Evolutionary conservation across 2,113 vertebrate genomes (phyloP).

Genomic region (Corythornis cristatus): DNA sequence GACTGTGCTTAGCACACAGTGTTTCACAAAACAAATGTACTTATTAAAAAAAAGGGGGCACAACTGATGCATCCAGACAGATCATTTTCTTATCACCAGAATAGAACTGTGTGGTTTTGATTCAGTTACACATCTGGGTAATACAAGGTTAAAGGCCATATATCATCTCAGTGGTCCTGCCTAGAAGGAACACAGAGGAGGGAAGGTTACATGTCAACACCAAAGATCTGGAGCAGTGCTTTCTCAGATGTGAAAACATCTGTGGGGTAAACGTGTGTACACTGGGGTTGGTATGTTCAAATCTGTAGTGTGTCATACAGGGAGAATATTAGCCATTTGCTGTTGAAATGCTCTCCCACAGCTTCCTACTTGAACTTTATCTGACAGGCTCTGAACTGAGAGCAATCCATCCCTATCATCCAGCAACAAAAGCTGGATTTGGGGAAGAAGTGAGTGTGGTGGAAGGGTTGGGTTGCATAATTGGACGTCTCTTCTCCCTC

Average conservation of each 20-base stretch:
- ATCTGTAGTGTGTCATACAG: neutral
- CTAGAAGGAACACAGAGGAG: constrained; percentile 64
- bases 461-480: constrained; percentile 71
- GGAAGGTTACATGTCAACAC: constrained; percentile 28
- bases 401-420: constrained; percentile 67
- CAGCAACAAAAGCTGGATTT: constrained; percentile 78
- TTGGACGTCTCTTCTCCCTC: constrained; percentile 79
- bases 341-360: constrained; percentile 52
- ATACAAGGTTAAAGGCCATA: neutral
- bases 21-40: neutral
- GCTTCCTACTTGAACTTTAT: constrained; percentile 54
- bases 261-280: neutral
- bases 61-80: constrained; percentile 57
- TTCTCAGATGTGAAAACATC: constrained; percentile 60
- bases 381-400: constrained; percentile 59
- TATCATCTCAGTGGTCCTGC: constrained; percentile 63
- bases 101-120: neutral
- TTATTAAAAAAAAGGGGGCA: constrained; percentile 26
- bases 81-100: constrained; percentile 4
- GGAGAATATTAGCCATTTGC: constrained; percentile 51
- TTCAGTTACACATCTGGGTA: neutral
- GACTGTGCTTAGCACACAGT: neutral
- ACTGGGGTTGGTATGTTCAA: neutral
- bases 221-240: constrained; percentile 51
- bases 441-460: constrained; percentile 76